Percentiles rank a stretch among this genome's conserved stretches.
Conservation (phyloP, 2,113 vertebrate species). For the Kryptolebias marmoratus region DNA sequence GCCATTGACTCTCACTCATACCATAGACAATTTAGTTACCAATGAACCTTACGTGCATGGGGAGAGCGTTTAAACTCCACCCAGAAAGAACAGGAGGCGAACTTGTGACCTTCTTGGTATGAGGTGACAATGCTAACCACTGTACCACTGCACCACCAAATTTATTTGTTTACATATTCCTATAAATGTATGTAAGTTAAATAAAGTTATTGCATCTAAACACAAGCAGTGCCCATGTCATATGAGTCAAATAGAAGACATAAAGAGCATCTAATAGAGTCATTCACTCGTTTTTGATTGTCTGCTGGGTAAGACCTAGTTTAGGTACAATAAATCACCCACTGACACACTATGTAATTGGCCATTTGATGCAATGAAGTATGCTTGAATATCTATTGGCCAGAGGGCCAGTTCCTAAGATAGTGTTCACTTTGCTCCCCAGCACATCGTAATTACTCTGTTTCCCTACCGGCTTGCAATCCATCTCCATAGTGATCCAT, state of each 20-base stretch:
- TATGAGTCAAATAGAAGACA: slow-evolving; percentile 36
- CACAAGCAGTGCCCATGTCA: background rate
- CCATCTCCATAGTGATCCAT: slow-evolving; percentile 69
- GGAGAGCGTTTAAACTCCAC: no score
- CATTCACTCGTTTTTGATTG: slow-evolving; percentile 39
- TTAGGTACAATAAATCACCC: slow-evolving; percentile 68
- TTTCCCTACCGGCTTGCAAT: slow-evolving; percentile 71
- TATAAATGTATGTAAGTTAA: slow-evolving; percentile 16
- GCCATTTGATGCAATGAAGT: slow-evolving; percentile 65
- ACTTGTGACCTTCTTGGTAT: no score
- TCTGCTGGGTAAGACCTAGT: slow-evolving; percentile 42
- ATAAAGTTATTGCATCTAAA: slow-evolving; percentile 20
- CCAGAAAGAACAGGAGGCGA: no score
- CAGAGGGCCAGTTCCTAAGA: slow-evolving; percentile 61
- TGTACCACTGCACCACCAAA: background rate
- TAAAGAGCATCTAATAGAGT: slow-evolving; percentile 42
- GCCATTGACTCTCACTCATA: no score
- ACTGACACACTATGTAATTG: slow-evolving; percentile 72
- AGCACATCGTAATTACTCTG: slow-evolving; percentile 76
- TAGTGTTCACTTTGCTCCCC: slow-evolving; percentile 67
- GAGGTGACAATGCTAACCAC: no score
- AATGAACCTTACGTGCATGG: no score
- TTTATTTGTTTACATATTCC: slow-evolving; percentile 3
- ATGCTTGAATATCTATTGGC: slow-evolving; percentile 64
- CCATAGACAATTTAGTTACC: no score